Percentiles rank a stretch among this genome's conserved stretches.
Evolutionary conservation across 2,797 vertebrate genomes (phyloP).

Genomic region (Rhinella marina): DNA sequence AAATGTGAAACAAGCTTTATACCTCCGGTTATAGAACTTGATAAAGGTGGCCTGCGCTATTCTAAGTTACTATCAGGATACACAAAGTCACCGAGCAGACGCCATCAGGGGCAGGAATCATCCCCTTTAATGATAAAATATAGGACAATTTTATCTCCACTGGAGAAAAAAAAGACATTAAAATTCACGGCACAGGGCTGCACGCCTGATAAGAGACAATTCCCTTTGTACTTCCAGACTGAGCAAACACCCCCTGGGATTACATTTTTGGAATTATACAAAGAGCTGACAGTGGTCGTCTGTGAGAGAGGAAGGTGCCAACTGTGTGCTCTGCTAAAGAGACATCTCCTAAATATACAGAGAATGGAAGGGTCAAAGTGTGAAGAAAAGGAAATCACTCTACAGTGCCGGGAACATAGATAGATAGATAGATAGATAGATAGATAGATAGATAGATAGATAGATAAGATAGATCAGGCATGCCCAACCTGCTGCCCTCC

Average conservation of each 20-base stretch:
- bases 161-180: conserved; percentile 58
- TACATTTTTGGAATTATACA: conserved; percentile 25
- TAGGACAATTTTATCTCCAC: conserved; percentile 46
- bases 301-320: conserved; percentile 6
- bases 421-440: background rate
- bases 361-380: background rate
- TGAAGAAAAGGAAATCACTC: background rate
- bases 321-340: background rate
- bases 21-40: background rate
- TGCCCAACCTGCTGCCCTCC: no score
- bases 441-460: background rate
- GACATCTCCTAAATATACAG: background rate
- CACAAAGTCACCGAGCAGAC: background rate
- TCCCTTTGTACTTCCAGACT: conserved; percentile 43
- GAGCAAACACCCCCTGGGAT: conserved; percentile 42
- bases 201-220: conserved; percentile 12
- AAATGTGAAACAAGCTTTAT: background rate
- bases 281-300: conserved; percentile 12
- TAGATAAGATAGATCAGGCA: background rate
- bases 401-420: background rate
- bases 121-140: conserved; percentile 46
- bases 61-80: background rate
- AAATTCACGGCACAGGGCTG: conserved; percentile 38
- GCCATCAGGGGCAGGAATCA: background rate
- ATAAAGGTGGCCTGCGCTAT: background rate